These are phyloP conservation scores for Sphinx pinastri DNA, from an alignment of 2,888 invertebrate genomes.

Conservation along the genomic window DNA sequence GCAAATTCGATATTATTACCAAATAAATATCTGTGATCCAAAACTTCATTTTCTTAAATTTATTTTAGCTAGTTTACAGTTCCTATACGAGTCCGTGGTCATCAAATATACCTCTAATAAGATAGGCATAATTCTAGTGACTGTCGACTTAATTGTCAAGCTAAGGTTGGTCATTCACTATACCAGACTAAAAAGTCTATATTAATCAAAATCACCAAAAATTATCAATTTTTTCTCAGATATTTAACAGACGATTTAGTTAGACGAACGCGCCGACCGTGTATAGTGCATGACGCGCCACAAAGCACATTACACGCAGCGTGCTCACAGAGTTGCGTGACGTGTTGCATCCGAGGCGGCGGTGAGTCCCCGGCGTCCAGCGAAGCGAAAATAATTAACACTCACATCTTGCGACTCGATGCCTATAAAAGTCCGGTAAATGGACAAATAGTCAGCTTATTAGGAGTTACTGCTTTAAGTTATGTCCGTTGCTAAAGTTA, in stretches of 20 bases:
- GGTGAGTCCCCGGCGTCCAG: conserved; percentile 27
- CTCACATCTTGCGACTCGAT: conserved; percentile 1
- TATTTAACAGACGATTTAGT: not conserved
- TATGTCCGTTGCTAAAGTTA: not conserved
- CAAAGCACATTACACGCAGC: conserved; percentile 50
- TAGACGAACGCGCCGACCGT: conserved; percentile 19
- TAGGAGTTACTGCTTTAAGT: not conserved
- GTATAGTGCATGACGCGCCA: conserved; percentile 30
- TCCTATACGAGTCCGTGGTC: too few relatives aligned
- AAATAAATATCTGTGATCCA: too few relatives aligned
- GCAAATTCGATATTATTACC: too few relatives aligned
- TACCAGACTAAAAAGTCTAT: too few relatives aligned
- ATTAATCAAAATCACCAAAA: too few relatives aligned
- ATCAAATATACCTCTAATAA: too few relatives aligned
- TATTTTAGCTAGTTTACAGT: too few relatives aligned
- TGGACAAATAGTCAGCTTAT: not conserved
- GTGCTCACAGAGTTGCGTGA: conserved; percentile 43
- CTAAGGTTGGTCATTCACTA: too few relatives aligned
- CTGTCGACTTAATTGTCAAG: too few relatives aligned
- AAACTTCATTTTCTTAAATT: too few relatives aligned
- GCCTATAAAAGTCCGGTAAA: not conserved
- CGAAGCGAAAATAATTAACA: conserved; percentile 19
- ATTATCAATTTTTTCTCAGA: not conserved
- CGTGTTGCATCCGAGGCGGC: conserved; percentile 37
- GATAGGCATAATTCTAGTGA: too few relatives aligned